Conservation (phyloP, 2,888 invertebrate species). For the Subacronicta megacephala region DNA sequence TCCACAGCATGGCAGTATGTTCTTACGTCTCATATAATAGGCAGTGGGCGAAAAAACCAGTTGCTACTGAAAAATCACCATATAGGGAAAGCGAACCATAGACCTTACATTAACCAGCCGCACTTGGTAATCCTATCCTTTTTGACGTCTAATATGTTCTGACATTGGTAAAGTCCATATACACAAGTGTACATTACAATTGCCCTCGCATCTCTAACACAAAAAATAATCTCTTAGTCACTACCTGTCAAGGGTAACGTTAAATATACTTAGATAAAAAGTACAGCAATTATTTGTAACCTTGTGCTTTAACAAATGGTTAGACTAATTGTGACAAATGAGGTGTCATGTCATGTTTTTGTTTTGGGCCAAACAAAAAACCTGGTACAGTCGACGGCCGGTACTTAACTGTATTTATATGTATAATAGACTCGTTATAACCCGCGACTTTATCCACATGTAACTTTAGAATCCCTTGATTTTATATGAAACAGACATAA, state of each 20-base stretch:
- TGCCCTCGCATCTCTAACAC: slow-evolving; percentile 6
- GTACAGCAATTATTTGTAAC: slow-evolving; percentile 40
- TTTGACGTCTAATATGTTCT: no score
- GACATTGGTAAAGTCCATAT: no score
- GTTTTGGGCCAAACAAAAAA: slow-evolving; percentile 47
- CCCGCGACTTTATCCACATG: not conserved
- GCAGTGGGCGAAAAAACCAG: no score
- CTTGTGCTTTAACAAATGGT: slow-evolving; percentile 48
- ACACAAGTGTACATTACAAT: not conserved
- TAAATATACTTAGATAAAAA: slow-evolving; percentile 27
- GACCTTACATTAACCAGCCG: no score
- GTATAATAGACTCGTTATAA: slow-evolving; percentile 21
- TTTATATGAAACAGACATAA: no score
- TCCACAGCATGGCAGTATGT: no score
- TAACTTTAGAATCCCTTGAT: not conserved
- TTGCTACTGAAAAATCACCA: no score
- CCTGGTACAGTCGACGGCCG: slow-evolving; percentile 21
- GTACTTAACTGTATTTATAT: slow-evolving; percentile 42
- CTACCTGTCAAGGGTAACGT: slow-evolving; percentile 38
- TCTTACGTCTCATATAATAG: no score
- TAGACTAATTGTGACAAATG: slow-evolving; percentile 56
- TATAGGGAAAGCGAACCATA: no score
- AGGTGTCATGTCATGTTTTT: slow-evolving; percentile 42
- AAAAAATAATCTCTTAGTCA: slow-evolving; percentile 10
- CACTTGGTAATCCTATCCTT: no score